Evolutionary conservation across 1,140 invertebrate genomes (phyloP).

Genomic region (Aporrectodea caliginosa): DNA sequence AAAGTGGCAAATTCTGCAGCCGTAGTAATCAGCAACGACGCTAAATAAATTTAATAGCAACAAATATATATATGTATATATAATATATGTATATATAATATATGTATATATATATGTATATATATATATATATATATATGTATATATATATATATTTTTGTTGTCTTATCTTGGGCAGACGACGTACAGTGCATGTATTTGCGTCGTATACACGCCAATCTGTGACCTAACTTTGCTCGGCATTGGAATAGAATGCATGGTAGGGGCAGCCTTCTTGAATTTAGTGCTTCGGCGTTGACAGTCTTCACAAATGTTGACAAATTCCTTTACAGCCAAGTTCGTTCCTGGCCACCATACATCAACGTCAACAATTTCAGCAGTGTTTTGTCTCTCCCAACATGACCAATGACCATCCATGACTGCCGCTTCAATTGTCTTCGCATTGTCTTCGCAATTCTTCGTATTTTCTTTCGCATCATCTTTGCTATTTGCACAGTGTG

Average conservation of each 20-base stretch:
- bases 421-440: neutral
- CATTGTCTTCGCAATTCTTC: neutral
- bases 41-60: neutral
- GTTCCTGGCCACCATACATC: neutral
- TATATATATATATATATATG: no score
- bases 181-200: no score
- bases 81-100: no score
- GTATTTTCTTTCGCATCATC: neutral
- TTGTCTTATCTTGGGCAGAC: neutral
- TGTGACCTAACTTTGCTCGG: neutral
- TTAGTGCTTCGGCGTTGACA: neutral
- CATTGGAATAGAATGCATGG: neutral
- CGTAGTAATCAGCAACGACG: neutral
- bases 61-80: no score
- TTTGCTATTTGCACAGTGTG: neutral
- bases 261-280: neutral
- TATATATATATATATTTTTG: no score
- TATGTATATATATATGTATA: no score
- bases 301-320: neutral
- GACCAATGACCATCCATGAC: neutral
- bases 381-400: neutral
- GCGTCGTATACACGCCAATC: neutral
- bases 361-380: neutral
- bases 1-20: neutral
- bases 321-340: neutral